Evolutionary conservation across 1,140 invertebrate species (phyloP), one percentile per base, ranked within the genome.

Genomic region (Drosophila lacteicornis): DNA sequence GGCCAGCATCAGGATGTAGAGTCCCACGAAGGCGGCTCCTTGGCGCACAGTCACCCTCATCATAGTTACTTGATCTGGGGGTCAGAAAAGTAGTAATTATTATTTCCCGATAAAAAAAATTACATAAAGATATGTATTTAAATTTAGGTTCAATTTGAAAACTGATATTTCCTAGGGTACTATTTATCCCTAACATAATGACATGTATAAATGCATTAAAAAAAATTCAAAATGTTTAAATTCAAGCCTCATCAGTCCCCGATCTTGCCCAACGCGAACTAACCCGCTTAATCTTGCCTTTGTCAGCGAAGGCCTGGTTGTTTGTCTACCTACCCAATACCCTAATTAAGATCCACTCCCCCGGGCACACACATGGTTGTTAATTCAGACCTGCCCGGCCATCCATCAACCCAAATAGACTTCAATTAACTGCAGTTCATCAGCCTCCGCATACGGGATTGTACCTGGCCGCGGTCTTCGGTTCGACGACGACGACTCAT

Each of bases 361-460:
- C 9, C 38, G 27, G 69, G 38, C 69, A 58, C 19, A 50, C n/a
- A 50, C n/a, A n/a, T 25, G 43, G 25, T 58, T 49, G 68, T 22
- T 50, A 46, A 17, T 46, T 66, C 38, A 25, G 30, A 40, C 33
- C 50, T 8, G 33, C 15, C 60, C 27, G 13, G 30, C 33, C 67
- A 70, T 71, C 67, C 69, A 73, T 73, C 69, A 73, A 73, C 68
- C 67, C 51, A 60, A 71, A 73, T 73, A 73, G 38, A 73, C 69
- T 73, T 73, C 45, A 73, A 73, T 73, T 73, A 60, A 73, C 67
- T 59, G 53, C 67, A 60, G 67, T 68, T 68, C 49, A 38, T 67
- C 58, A 57, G 36, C 27, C 51, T 50, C 19, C 43, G 38, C 36
- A 19, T 15, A 57, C 38, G 25, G 25, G 33, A 19, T 13, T 30